Evolutionary conservation across 2,888 invertebrate genomes (phyloP), one percentile per base, ranked within the genome.

Genomic region (Spialia ferax): DNA sequence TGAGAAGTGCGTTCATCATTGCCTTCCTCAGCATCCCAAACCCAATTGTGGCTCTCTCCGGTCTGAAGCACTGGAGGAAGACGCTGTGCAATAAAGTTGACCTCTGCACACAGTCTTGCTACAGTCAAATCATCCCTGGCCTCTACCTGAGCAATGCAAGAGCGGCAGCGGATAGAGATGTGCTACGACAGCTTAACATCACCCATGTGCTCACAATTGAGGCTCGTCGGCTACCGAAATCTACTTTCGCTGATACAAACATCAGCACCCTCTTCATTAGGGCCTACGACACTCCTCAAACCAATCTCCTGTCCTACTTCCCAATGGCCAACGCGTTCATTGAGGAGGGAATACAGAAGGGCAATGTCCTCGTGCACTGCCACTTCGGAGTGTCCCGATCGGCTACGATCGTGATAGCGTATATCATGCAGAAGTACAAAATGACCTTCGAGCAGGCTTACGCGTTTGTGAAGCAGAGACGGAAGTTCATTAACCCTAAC

Each of bases 321-420:
- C 93, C 93, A 70, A 89, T 93, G 87, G 86, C 91, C 77, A 93
- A 93, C 77, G 79, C 88, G 10, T 93, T 93, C 73, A 93, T 93
- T 67, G 86, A 89, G n/a, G 88, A 96, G 95, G 91, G 95, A 85
- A 66, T 96, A 94, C 79, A 95, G 92, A 82, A 95, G 23, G 93
- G 93, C 0, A 91, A 96, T 79, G 97, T 99, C 48, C 94, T 99
- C 82, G 96, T 99, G 70, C 99, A 99, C 89, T 99, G 99, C 88
- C 99, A 99, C 82, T 99, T 98, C 61, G 99, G 99, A 62, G 97
- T 99, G 60, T 99, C 98, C 65, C 95, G 99, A 74, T 98, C 98
- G 73, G 98, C 99, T 71, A 99, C 99, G 71, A 96, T 99, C 83
- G 98, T 98, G 81, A 98, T 99, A 82, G 98, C 99, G 59, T 99